Conservation (phyloP, 2,797 vertebrate species). For the Simalia tracyae region DNA sequence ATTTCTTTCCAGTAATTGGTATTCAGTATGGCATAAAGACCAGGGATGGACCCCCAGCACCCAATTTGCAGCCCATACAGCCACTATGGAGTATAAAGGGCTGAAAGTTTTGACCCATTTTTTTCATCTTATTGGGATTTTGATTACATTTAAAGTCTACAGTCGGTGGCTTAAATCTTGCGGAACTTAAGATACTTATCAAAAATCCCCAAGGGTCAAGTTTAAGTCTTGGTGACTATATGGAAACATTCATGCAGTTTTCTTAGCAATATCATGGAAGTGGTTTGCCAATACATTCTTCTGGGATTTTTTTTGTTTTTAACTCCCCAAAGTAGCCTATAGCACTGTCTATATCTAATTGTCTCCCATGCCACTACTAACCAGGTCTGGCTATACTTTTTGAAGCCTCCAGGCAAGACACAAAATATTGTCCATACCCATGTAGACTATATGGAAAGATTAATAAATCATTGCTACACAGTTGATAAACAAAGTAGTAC, state of each 20-base stretch:
- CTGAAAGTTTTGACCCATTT: too few species aligned
- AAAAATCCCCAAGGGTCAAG: background rate
- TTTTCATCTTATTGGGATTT: too few species aligned
- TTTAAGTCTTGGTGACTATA: background rate
- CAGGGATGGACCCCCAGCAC: too few species aligned
- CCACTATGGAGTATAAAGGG: too few species aligned
- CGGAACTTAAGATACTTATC: too few species aligned
- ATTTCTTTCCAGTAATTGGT: too few species aligned
- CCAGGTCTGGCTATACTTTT: background rate
- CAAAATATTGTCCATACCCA: background rate
- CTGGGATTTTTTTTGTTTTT: background rate
- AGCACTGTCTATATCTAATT: background rate
- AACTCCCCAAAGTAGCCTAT: background rate
- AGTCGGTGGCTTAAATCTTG: too few species aligned
- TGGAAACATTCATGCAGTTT: background rate
- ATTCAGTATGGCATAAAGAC: too few species aligned
- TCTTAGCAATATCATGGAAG: background rate
- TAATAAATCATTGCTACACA: background rate
- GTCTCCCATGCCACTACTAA: background rate
- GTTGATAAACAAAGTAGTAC: background rate
- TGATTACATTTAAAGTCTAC: too few species aligned
- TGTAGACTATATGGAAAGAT: background rate
- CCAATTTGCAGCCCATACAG: too few species aligned
- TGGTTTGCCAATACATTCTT: background rate
- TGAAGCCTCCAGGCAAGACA: background rate